Conservation (phyloP, 1,140 invertebrate species). For the Drosophila cardini region DNA sequence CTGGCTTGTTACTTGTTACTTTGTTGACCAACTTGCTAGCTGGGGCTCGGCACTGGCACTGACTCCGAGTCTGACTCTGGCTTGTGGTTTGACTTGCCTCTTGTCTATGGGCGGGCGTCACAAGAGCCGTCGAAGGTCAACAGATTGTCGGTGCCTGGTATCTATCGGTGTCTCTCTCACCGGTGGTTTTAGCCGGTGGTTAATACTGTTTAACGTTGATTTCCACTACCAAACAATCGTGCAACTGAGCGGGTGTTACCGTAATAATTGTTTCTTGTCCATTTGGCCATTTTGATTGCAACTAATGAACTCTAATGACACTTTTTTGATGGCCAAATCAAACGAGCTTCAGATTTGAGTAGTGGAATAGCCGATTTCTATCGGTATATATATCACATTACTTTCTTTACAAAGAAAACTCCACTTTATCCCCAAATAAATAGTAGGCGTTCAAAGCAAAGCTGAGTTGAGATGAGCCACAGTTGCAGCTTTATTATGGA, state of each 20-base stretch:
- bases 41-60: slow-evolving; percentile 9
- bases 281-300: slow-evolving; percentile 78
- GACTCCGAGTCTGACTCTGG: not conserved
- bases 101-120: slow-evolving; percentile 75
- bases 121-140: slow-evolving; percentile 78
- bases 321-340: slow-evolving; percentile 18
- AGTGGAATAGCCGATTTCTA: too few relatives aligned
- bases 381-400: too few relatives aligned
- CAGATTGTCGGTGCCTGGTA: slow-evolving; percentile 70
- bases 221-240: slow-evolving; percentile 23
- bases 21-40: slow-evolving; percentile 35
- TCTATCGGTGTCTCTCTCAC: slow-evolving; percentile 52
- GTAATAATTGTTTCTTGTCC: slow-evolving; percentile 82
- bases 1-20: slow-evolving; percentile 42
- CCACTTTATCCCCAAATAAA: not conserved
- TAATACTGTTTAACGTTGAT: slow-evolving; percentile 4
- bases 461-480: slow-evolving; percentile 20
- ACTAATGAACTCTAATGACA: slow-evolving; percentile 77
- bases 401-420: not conserved
- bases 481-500: slow-evolving; percentile 18
- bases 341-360: not conserved
- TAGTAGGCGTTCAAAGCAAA: slow-evolving; percentile 18
- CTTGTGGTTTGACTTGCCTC: slow-evolving; percentile 29
- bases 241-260: slow-evolving; percentile 57
- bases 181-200: slow-evolving; percentile 9